A percentile compares a stretch with the other conserved stretches of the same genome.
Evolutionary conservation across 2,888 invertebrate genomes (phyloP).

Genomic region (Eugnorisma glareosa): DNA sequence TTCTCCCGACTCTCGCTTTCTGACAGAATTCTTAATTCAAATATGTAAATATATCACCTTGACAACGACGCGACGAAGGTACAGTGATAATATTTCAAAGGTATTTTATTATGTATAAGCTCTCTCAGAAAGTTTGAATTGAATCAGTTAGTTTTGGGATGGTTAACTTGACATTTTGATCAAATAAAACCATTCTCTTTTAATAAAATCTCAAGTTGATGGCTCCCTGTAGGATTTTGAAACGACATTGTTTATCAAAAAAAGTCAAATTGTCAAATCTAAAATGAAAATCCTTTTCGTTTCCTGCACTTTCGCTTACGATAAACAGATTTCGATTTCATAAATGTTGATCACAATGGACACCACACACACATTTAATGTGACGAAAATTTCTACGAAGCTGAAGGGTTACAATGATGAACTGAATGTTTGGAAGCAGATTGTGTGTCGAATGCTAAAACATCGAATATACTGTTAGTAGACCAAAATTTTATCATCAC

Average conservation of each 20-base stretch:
- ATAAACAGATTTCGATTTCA: background rate
- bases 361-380: background rate
- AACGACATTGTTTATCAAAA: background rate
- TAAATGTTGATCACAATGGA: background rate
- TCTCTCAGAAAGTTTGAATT: constrained; percentile 31
- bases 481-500: background rate
- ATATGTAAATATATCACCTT: constrained; percentile 67
- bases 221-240: background rate
- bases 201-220: background rate
- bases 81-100: constrained; percentile 53
- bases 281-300: background rate
- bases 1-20: constrained; percentile 18
- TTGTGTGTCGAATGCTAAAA: background rate
- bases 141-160: constrained; percentile 19
- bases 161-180: background rate
- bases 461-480: background rate
- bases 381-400: background rate
- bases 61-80: constrained; percentile 45
- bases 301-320: background rate
- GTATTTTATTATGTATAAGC: constrained; percentile 50
- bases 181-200: background rate
- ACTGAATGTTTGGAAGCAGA: background rate
- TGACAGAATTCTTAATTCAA: constrained; percentile 63
- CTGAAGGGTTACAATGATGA: background rate
- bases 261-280: background rate